A percentile compares a stretch with the other conserved stretches of the same genome.
Conservation (phyloP, 1,140 invertebrate species). For the Orchestia grillus region DNA sequence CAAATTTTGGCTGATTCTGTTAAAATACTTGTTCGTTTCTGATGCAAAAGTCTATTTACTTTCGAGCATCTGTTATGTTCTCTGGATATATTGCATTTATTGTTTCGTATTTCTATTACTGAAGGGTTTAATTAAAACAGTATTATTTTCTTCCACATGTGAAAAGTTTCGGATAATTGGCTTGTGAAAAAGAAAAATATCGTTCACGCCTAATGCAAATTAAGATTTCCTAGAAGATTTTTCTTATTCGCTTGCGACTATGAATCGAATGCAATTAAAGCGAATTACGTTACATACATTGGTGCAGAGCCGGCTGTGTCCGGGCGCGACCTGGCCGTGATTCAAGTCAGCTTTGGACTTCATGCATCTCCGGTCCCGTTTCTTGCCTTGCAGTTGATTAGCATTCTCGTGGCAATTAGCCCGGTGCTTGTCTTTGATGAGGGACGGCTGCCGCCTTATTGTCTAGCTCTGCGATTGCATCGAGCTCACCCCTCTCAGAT, state of each 20-base stretch:
- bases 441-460: slow-evolving; percentile 18
- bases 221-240: not conserved
- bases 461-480: slow-evolving; percentile 44
- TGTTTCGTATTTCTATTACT: too few relatives aligned
- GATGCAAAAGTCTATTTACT: too few relatives aligned
- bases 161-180: not conserved
- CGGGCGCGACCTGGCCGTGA: not conserved
- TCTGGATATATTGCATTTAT: too few relatives aligned
- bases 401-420: slow-evolving; percentile 53
- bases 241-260: not conserved
- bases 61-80: too few relatives aligned
- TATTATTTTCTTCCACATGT: not conserved
- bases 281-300: not conserved
- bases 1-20: not conserved
- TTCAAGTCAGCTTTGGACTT: not conserved
- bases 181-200: not conserved
- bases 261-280: not conserved
- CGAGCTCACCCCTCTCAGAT: slow-evolving; percentile 25
- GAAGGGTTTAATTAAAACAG: not conserved
- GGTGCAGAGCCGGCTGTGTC: not conserved
- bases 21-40: too few relatives aligned
- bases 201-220: not conserved
- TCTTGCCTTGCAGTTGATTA: slow-evolving; percentile 49
- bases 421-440: slow-evolving; percentile 44
- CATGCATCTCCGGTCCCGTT: not conserved